Base-by-base conservation (phyloP, 2,888 invertebrate genomes). In the Shargacucullia verbasci region DNA sequence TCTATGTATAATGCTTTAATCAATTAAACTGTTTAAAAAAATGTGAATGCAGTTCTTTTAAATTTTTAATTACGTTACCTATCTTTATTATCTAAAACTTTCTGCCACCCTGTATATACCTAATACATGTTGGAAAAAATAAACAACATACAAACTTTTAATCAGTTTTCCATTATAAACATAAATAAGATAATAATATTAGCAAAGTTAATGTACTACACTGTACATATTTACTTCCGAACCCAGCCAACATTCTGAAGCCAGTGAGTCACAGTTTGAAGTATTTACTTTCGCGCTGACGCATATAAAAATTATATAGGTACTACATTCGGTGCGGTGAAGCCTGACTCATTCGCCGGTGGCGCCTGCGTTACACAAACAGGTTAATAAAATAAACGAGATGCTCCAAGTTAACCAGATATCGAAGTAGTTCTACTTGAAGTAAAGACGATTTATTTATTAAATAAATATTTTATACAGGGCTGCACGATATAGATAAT, bases 251-350 rank as follows among this genome's bases (percentile, higher is more conserved):
- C 53, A 61, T 61, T 61, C 69, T n/a, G 13, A 10, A 4, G 20
- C 20, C 46, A 2, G 31, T 62, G 66, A 71, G 5, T n/a, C n/a
- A 15, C 9, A 34, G 25, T 6, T 2, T 29, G n/a, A n/a, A 14
- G 29, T 46, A 55, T 58, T 52, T 43, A 59, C 72, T 66, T 62
- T 69, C 53, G 38, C n/a, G 46, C 37, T 73, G 78, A 70, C 59
- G 67, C 64, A 77, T 47, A 54, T 47, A 54, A 14, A 45, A 34
- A 67, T 48, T 40, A 37, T 40, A n/a, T 35, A 14, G 15, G 10
- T 33, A 33, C 13, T 11, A 14, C 14, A 10, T 5, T 14, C 40
- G 3, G 11, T 27, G 46, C 59, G 14, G 43, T 35, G 34, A 8
- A 0, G 12, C 15, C 14, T 62, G 69, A 68, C 8, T 62, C 62